phyloP scores from a whole-genome alignment of 1,140 invertebrate genomes.

The Melipona quadrifasciata region DNA sequence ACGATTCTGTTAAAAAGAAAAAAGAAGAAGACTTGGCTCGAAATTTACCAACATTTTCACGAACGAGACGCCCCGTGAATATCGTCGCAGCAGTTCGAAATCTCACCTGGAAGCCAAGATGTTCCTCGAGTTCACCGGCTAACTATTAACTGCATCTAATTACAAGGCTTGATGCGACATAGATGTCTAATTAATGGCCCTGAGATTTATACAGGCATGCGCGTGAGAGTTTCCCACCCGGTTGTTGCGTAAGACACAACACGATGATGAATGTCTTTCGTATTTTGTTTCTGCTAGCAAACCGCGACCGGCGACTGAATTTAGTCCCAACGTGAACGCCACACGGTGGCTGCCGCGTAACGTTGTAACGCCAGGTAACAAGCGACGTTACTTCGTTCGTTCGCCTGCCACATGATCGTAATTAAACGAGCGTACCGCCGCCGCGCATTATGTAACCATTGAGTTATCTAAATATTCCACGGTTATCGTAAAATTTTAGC shows the following conservation, averaged over 20 bases:
- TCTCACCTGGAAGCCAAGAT: slow-evolving; percentile 77
- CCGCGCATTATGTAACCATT: not conserved
- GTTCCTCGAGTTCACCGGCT: slow-evolving; percentile 63
- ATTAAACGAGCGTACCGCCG: slow-evolving; percentile 1
- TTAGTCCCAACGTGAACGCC: not conserved
- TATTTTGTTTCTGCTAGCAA: slow-evolving; percentile 41
- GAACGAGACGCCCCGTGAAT: no score
- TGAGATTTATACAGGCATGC: slow-evolving; percentile 80
- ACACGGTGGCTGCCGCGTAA: not conserved
- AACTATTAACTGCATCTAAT: slow-evolving; percentile 82
- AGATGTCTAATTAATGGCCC: slow-evolving; percentile 81
- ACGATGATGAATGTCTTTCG: slow-evolving; percentile 62
- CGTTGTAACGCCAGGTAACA: not conserved
- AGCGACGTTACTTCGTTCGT: not conserved
- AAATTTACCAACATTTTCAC: no score
- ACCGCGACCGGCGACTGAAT: not conserved
- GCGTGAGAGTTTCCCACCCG: slow-evolving; percentile 72
- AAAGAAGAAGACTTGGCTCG: no score
- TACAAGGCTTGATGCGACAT: slow-evolving; percentile 80
- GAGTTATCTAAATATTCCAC: not conserved
- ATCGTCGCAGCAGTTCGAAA: no score
- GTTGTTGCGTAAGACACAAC: slow-evolving; percentile 76
- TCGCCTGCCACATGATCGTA: not conserved
- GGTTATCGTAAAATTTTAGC: no score
- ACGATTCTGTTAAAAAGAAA: no score